Conservation (phyloP, 1,140 invertebrate species). For the Aphelinus atriplicis region DNA sequence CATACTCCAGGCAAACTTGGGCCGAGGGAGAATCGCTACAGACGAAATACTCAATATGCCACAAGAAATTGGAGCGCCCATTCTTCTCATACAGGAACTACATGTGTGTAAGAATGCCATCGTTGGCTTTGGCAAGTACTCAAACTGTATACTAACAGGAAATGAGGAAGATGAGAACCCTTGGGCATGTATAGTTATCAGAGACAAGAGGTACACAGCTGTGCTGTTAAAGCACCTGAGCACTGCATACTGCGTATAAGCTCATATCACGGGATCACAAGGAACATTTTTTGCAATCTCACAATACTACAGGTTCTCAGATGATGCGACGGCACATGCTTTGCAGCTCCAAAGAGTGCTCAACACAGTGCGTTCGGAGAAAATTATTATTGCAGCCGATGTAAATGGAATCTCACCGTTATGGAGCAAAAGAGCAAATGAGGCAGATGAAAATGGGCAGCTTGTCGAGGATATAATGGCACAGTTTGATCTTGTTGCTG, state of each 20-base stretch:
- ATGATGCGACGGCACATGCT: no score
- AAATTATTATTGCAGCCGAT: constrained; percentile 7
- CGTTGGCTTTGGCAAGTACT: not conserved
- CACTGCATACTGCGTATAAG: no score
- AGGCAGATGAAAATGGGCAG: not conserved
- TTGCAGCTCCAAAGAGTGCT: not conserved
- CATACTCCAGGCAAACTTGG: not conserved
- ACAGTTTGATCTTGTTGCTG: not conserved
- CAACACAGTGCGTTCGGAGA: not conserved
- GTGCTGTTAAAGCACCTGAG: no score
- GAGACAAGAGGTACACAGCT: no score
- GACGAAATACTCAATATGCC: not conserved
- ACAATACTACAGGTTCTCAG: no score
- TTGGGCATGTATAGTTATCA: not conserved
- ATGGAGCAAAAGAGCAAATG: not conserved
- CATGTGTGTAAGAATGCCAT: not conserved
- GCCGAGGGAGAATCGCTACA: not conserved
- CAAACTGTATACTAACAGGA: not conserved
- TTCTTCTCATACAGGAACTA: not conserved
- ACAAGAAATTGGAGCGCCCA: no score
- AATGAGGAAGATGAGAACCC: not conserved
- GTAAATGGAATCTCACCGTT: constrained; percentile 25
- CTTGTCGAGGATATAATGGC: constrained; percentile 5
- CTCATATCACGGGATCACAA: no score
- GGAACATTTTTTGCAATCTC: no score